Conservation (phyloP, 2,888 invertebrate genomes). For the Lithophane socia region DNA sequence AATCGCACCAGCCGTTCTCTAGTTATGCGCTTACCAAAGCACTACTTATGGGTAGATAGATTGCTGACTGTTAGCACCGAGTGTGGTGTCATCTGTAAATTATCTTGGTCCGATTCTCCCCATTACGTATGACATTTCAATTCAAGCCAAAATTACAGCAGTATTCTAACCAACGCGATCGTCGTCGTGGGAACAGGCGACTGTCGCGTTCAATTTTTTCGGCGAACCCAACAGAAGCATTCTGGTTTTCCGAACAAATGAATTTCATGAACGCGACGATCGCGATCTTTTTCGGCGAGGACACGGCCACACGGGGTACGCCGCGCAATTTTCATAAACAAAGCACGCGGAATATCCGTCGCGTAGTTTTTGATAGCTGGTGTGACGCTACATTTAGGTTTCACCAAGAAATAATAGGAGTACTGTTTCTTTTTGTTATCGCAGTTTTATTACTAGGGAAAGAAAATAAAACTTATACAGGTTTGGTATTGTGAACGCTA, state of each 20-base stretch:
- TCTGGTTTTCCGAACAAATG: neutral
- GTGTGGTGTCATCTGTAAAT: neutral
- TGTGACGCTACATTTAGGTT: neutral
- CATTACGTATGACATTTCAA: neutral
- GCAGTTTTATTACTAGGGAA: slow-evolving; percentile 7
- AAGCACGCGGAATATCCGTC: neutral
- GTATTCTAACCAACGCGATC: neutral
- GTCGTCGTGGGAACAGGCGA: neutral
- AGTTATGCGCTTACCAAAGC: too few relatives aligned
- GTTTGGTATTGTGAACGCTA: neutral
- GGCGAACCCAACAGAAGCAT: neutral
- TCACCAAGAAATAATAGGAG: slow-evolving; percentile 18
- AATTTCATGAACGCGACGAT: neutral
- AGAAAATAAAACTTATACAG: slow-evolving; percentile 9
- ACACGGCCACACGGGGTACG: too few relatives aligned
- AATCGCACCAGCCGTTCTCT: too few relatives aligned
- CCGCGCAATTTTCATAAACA: neutral
- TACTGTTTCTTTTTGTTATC: neutral
- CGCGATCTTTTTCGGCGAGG: neutral
- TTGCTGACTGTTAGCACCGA: neutral
- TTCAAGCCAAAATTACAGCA: neutral
- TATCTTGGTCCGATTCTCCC: neutral
- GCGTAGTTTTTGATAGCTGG: neutral
- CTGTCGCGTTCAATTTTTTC: neutral
- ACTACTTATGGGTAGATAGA: neutral